Base-by-base conservation (phyloP, 2,888 invertebrate genomes). In the Ormyrus thymus region DNA sequence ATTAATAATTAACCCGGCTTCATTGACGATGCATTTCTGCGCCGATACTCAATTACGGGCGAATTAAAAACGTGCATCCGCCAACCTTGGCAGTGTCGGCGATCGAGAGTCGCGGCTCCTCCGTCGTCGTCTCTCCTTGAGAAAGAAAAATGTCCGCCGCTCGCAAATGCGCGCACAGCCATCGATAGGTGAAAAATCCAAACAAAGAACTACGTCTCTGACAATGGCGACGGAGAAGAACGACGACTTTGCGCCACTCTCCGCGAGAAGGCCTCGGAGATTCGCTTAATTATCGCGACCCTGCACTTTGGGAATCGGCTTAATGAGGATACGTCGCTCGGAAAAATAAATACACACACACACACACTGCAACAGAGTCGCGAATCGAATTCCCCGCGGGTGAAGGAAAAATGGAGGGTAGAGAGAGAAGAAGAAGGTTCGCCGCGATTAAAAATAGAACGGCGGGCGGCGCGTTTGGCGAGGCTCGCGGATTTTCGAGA, bases 401-500 rank as follows among this genome's bases (percentile, higher is more conserved):
- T 11, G 7, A 15, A 65, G 29, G 51, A 48, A 15, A 65, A 50
- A 48, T 6, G 7, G 45, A 61, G 46, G 29, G 29, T 4, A 61
- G 10, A 4, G 11, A 13, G 29, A 51, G 29, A 51, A 59, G 11
- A n/a, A 29, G 29, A 29, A 29, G 29, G 3, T 29, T 29, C 46
- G 6, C 53, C 53, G 61, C 11, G 46, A 46, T 73, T 64, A 56
- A 73, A 73, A 73, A 64, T 73, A 73, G 73, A 73, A 56, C 56
- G 46, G 65, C 48, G 58, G 9, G 50, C 61, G 13, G 43, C 56
- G 29, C 29, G 64, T 73, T 73, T 73, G 64, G 64, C 56, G 73
- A 73, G 73, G 46, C 64, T 56, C 64, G 64, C 64, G 64, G 53
- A 64, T 73, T 73, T 71, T 73, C 64, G 29, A 55, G 64, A 56